These are phyloP conservation scores for Leucozona laternaria DNA, from an alignment of 2,888 invertebrate species.

Conservation along the genomic window DNA sequence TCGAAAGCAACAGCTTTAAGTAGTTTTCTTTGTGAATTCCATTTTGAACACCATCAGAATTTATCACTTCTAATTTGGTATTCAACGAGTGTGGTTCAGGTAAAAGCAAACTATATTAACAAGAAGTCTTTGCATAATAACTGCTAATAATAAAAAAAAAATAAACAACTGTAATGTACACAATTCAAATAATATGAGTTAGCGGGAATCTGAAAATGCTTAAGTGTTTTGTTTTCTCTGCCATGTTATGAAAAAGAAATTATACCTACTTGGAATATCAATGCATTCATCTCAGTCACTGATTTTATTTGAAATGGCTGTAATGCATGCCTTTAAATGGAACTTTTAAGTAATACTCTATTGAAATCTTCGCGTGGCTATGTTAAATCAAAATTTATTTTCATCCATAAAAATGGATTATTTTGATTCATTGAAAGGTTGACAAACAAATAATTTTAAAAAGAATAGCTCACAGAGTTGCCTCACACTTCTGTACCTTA, in stretches of 20 bases:
- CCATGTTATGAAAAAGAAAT: not conserved
- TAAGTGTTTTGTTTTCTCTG: not conserved
- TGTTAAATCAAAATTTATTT: no score
- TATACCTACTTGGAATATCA: not conserved
- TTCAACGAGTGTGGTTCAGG: constrained; percentile 43
- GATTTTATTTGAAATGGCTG: not conserved
- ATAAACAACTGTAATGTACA: constrained; percentile 46
- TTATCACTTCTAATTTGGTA: constrained; percentile 58
- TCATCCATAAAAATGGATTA: no score
- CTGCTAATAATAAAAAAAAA: constrained; percentile 13
- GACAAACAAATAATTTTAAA: no score
- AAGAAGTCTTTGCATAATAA: constrained; percentile 35
- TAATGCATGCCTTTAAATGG: not conserved
- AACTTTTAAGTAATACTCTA: not conserved
- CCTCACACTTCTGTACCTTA: no score
- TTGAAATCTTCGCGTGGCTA: not conserved
- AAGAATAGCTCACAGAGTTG: no score
- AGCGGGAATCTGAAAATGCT: constrained; percentile 23
- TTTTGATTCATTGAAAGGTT: no score
- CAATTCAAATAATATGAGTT: constrained; percentile 25
- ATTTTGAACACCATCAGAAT: constrained; percentile 54
- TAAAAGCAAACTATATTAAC: constrained; percentile 42
- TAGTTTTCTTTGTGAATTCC: constrained; percentile 50
- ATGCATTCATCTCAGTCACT: constrained; percentile 5
- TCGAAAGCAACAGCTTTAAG: constrained; percentile 11